Evolutionary conservation across 1,140 invertebrate species (phyloP), one percentile per base, ranked within the genome.

Genomic region (Camponotus pennsylvanicus): DNA sequence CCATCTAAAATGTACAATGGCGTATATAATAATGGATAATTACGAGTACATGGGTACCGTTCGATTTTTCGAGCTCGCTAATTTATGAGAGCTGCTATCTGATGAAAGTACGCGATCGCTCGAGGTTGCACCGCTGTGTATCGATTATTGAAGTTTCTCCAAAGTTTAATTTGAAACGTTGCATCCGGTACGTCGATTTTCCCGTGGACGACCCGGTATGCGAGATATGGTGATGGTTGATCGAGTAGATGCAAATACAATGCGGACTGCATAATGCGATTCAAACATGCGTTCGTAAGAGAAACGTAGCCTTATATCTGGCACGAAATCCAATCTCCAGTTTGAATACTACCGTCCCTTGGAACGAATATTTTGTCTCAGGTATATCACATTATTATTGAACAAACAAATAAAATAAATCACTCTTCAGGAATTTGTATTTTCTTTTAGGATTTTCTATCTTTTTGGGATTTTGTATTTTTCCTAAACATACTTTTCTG

Each of bases 221-320:
- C 69, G 49, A 34, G 57, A 34, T 32, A 73, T 57, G 84, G 84
- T 88, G 80, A 89, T 78, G 79, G 73, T 73, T 69, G 80, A 89
- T 89, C 80, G 88, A 85, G 69, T 49, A 73, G 73, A 89, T 89
- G 88, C 80, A 88, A 85, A 89, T 88, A 61, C 37, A 61, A 84
- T 83, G 77, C 87, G 34, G 55, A 59, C 52, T 89, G 80, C 73
- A 88, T 89, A 89, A 89, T 88, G 80, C 87, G 73, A 88, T 88
- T 85, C 59, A 59, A 85, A 66, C 71, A 85, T 77, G 63, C 77
- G 73, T 27, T 15, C 63, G 45, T 11, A 13, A 27, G 37, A 45
- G 79, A 66, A 89, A 89, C 59, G 55, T 71, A 66, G 69, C 66
- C 73, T 83, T 67, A 59, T 59, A 52, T 18, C 32, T 59, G 57